Percentiles rank a stretch among this genome's conserved stretches.
Evolutionary conservation across 2,888 invertebrate species (phyloP).

Genomic region (Eupithecia subumbrata): DNA sequence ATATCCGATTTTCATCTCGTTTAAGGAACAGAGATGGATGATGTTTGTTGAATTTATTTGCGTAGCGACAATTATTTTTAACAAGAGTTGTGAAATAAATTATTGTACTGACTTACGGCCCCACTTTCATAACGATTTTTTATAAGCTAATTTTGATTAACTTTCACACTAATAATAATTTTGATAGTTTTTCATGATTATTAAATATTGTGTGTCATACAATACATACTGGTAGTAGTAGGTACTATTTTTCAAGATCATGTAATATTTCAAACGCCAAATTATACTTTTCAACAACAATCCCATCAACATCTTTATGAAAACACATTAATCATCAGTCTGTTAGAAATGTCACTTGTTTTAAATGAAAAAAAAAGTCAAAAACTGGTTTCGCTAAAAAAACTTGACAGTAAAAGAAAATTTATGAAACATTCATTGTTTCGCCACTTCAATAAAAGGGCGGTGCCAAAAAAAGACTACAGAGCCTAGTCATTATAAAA

Average conservation of each 20-base stretch:
- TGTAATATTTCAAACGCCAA: neutral
- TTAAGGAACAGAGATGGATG: constrained; percentile 40
- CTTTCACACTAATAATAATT: too few relatives aligned
- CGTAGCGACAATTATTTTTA: neutral
- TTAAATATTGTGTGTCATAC: neutral
- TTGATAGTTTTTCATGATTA: neutral
- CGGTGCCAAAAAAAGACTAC: constrained; percentile 15
- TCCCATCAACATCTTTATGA: neutral
- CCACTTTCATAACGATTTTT: too few relatives aligned
- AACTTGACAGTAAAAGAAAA: neutral
- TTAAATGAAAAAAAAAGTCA: neutral
- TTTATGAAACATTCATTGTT: constrained; percentile 10
- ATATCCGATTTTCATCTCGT: constrained; percentile 52
- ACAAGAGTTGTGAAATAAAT: neutral
- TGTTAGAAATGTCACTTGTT: neutral
- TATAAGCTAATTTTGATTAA: too few relatives aligned
- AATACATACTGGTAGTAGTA: too few relatives aligned
- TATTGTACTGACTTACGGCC: neutral
- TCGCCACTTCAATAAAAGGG: constrained; percentile 8
- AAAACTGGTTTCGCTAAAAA: neutral
- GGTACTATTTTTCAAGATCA: neutral
- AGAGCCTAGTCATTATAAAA: constrained; percentile 28
- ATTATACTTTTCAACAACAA: neutral
- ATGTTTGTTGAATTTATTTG: constrained; percentile 7
- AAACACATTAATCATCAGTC: neutral